Percentiles rank a stretch among this genome's conserved stretches.
phyloP scores from a whole-genome alignment of 1,140 invertebrate species.

The Probaryconus sp. region DNA sequence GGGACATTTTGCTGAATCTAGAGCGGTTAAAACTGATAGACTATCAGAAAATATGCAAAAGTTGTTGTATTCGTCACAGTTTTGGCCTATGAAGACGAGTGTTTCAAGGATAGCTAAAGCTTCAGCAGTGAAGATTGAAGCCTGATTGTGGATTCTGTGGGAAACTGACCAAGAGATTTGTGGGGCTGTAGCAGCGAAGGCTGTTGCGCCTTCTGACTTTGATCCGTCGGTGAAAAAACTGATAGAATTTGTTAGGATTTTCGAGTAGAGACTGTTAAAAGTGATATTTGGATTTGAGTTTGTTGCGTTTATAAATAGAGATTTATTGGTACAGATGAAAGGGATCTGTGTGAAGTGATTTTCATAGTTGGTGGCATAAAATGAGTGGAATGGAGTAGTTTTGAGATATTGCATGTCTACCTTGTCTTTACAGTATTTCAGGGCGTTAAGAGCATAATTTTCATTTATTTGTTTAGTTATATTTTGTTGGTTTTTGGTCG shows the following conservation, averaged over 20 bases:
- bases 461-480: no score
- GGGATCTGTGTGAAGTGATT: neutral
- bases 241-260: neutral
- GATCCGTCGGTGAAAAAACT: conserved; percentile 19
- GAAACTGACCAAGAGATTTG: no score
- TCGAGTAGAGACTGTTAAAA: neutral
- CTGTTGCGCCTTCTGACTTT: neutral
- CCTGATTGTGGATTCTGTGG: no score
- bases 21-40: no score
- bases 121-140: neutral
- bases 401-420: neutral
- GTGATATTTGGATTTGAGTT: neutral
- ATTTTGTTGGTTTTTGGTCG: no score
- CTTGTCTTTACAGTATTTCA: neutral
- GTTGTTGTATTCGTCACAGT: no score
- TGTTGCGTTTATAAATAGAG: no score
- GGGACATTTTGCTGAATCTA: neutral
- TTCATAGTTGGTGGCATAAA: no score
- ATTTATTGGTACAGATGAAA: no score
- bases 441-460: no score
- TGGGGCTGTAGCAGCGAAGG: neutral
- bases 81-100: no score
- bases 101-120: neutral
- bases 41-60: no score
- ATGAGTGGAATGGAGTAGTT: neutral